A percentile compares a stretch with the other conserved stretches of the same genome.
Conservation (phyloP, 2,113 vertebrate species). For the Sturnira hondurensis region DNA sequence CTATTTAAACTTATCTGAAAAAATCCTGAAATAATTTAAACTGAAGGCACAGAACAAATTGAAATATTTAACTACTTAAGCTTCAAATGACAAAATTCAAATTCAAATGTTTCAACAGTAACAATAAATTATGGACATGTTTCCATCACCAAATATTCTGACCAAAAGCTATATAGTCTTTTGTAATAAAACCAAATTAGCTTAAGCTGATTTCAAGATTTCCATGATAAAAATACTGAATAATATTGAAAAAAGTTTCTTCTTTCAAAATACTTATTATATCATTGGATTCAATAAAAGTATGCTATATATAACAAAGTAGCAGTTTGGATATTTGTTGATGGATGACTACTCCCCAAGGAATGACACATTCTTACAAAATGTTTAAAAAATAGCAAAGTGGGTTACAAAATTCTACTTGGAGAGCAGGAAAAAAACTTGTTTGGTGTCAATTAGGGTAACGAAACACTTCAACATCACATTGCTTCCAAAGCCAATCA, state of each 20-base stretch:
- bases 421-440: conserved; percentile 25
- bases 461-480: conserved; percentile 64
- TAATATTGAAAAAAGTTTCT: conserved; percentile 34
- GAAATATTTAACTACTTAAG: conserved; percentile 68
- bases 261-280: conserved; percentile 59
- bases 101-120: conserved; percentile 22
- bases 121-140: conserved; percentile 57
- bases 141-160: conserved; percentile 60
- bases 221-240: conserved; percentile 57
- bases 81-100: conserved; percentile 42
- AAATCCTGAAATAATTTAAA: conserved; percentile 80
- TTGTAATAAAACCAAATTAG: conserved; percentile 49
- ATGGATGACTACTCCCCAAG: conserved; percentile 40
- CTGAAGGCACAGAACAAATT: conserved; percentile 82
- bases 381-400: conserved; percentile 62
- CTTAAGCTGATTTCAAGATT: conserved; percentile 66
- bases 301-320: conserved; percentile 42
- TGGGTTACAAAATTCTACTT: conserved; percentile 61
- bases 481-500: conserved; percentile 66
- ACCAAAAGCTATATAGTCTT: conserved; percentile 56
- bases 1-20: conserved; percentile 67
- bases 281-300: conserved; percentile 41
- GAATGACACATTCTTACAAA: conserved; percentile 70
- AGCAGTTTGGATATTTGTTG: conserved; percentile 43
- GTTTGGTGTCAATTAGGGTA: conserved; percentile 45